Evolutionary conservation across 2,797 vertebrate genomes (phyloP), one percentile per base, ranked within the genome.

Genomic region (Sebastes iracundus): DNA sequence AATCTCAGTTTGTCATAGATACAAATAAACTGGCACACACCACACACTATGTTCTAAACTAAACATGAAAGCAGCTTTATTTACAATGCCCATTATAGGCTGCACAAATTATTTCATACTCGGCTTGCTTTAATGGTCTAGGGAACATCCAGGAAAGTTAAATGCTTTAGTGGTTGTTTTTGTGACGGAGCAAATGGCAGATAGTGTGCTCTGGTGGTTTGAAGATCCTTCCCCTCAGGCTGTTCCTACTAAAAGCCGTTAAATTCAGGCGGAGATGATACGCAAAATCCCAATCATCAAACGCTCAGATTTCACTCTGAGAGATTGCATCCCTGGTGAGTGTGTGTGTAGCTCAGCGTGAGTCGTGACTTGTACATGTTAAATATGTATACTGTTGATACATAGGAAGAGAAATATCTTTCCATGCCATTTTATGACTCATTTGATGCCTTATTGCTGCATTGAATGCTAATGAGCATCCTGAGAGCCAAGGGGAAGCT

Each of bases 141-240:
- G 67, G 70, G 49, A 83, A 74, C 56, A 69, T 32, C 63, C 32
- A 28, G 53, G 33, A 67, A 81, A 72, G 42, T 79, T 28, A 42
- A 75, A 69, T 30, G 32, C 61, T 83, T 68, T 66, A 55, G 66
- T 82, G 56, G 58, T 33, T 81, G 72, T 75, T 58, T 63, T 71
- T 77, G 46, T 71, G 52, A 58, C 2, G 1, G 67, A 65, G 68
- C 42, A 77, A 80, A 86, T 72, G 65, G 56, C 46, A 59, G 75
- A 77, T 60, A 20, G 30, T 52, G 60, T 33, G 7, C 72, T 66
- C 68, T 9, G 16, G 33, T 72, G 66, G 33, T 25, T 74, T 72
- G 38, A 77, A 38, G 32, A 55, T 14, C 46, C 53, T 6, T 55
- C 25, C 38, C 56, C 64, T 33, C 23, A 11, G 61, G 49, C 62